A percentile compares a stretch with the other conserved stretches of the same genome.
phyloP scores from a whole-genome alignment of 1,140 invertebrate species.

The Wasmannia auropunctata region DNA sequence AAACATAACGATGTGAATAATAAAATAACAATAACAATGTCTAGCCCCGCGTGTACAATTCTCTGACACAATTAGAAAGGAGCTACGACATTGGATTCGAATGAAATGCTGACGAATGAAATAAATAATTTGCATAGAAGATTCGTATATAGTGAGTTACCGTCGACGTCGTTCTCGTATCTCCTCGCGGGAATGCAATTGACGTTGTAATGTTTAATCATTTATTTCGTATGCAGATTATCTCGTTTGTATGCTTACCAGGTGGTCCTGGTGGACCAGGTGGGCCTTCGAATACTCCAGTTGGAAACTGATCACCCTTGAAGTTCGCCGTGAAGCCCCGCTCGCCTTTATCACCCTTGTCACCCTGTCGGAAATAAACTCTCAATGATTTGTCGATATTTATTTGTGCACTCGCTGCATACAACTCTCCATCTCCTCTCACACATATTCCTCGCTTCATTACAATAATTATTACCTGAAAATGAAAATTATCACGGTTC shows the following conservation, averaged over 20 bases:
- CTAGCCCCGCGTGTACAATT: not conserved
- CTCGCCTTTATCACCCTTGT: conserved; percentile 95
- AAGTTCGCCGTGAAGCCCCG: conserved; percentile 95
- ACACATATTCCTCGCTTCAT: conserved; percentile 8
- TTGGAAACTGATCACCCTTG: conserved; percentile 95
- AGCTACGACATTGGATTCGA: not conserved
- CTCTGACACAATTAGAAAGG: not conserved
- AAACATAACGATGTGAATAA: not conserved
- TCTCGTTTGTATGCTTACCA: conserved; percentile 87
- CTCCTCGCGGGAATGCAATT: conserved; percentile 26
- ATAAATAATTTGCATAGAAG: conserved; percentile 27
- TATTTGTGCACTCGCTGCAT: too few relatives aligned
- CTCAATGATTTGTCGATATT: conserved; percentile 42
- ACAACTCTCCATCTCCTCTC: too few relatives aligned
- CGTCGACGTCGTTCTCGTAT: conserved; percentile 6
- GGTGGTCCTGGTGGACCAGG: conserved; percentile 96
- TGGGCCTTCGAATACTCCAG: conserved; percentile 96
- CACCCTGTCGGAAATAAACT: conserved; percentile 88
- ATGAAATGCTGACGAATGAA: conserved; percentile 1
- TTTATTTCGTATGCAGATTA: conserved; percentile 60
- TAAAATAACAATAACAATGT: not conserved
- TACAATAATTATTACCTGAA: conserved; percentile 11
- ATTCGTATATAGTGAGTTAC: conserved; percentile 31
- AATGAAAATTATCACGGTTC: not conserved
- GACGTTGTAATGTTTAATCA: conserved; percentile 39